Percentiles rank a stretch among this genome's conserved stretches.
Evolutionary conservation across 2,113 vertebrate species (phyloP).

Genomic region (Xenopus borealis): DNA sequence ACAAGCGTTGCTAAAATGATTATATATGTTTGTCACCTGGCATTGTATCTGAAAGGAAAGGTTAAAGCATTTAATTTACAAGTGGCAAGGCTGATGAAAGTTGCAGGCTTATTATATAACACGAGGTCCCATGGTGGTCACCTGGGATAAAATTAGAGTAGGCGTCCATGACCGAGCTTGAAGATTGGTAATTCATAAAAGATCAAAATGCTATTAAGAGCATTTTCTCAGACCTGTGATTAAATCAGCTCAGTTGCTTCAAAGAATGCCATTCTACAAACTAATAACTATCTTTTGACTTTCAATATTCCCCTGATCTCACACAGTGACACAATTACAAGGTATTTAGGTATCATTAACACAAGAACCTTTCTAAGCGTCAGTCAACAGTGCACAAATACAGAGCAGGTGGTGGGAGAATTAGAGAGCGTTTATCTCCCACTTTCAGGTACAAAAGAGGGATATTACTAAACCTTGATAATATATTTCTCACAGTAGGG

Average conservation of each 20-base stretch:
- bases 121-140: not conserved
- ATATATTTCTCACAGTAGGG: conserved; percentile 4
- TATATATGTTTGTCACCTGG: too few relatives aligned
- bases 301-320: conserved; percentile 8
- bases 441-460: conserved; percentile 11
- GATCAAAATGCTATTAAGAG: not conserved
- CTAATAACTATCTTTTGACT: conserved; percentile 40
- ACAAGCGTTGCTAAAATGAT: too few relatives aligned
- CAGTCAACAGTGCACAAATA: conserved; percentile 21
- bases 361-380: conserved; percentile 1
- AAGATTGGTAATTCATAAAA: not conserved
- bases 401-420: not conserved
- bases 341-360: conserved; percentile 35
- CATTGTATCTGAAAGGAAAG: not conserved
- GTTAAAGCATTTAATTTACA: not conserved
- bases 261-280: not conserved
- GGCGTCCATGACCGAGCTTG: not conserved
- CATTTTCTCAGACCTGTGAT: not conserved
- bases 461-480: conserved; percentile 32
- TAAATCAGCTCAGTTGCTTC: conserved; percentile 6
- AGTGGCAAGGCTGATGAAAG: not conserved
- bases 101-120: not conserved
- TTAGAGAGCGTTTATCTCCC: conserved; percentile 21
- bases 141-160: not conserved
- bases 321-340: conserved; percentile 33